These are phyloP conservation scores for Karalla daura DNA, from an alignment of 2,797 vertebrate species.

Conservation along the genomic window DNA sequence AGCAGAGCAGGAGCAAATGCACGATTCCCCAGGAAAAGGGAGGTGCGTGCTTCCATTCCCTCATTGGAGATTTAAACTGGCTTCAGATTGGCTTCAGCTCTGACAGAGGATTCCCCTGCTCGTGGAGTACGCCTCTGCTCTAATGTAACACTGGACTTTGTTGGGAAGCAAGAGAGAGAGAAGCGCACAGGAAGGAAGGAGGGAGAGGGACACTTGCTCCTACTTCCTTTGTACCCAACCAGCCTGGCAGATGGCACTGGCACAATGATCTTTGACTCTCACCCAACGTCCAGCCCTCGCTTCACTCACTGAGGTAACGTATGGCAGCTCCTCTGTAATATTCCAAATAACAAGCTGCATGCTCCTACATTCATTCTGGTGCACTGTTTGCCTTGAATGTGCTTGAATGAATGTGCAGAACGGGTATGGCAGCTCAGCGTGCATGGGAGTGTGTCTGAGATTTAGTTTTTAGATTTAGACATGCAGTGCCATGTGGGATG, in stretches of 20 bases:
- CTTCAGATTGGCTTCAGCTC: conserved; percentile 50
- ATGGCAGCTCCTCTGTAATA: conserved; percentile 33
- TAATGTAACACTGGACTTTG: conserved; percentile 60
- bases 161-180: conserved; percentile 44
- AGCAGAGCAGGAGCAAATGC: conserved; percentile 56
- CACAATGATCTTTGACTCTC: conserved; percentile 76
- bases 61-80: conserved; percentile 59
- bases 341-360: conserved; percentile 27
- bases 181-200: conserved; percentile 52
- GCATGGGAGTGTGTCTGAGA: conserved; percentile 38
- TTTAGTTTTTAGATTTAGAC: conserved; percentile 24
- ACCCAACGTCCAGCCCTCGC: conserved; percentile 38
- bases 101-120: conserved; percentile 62
- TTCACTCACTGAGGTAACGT: conserved; percentile 74
- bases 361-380: conserved; percentile 45
- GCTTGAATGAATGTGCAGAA: conserved; percentile 56
- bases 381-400: conserved; percentile 58
- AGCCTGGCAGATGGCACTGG: conserved; percentile 75
- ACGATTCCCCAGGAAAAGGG: conserved; percentile 54
- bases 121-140: conserved; percentile 39
- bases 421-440: conserved; percentile 32
- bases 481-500: conserved; percentile 27
- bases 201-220: conserved; percentile 55
- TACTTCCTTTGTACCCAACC: conserved; percentile 61
- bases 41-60: conserved; percentile 52